phyloP scores from a whole-genome alignment of 2,113 vertebrate genomes.

The Cervus canadensis region DNA sequence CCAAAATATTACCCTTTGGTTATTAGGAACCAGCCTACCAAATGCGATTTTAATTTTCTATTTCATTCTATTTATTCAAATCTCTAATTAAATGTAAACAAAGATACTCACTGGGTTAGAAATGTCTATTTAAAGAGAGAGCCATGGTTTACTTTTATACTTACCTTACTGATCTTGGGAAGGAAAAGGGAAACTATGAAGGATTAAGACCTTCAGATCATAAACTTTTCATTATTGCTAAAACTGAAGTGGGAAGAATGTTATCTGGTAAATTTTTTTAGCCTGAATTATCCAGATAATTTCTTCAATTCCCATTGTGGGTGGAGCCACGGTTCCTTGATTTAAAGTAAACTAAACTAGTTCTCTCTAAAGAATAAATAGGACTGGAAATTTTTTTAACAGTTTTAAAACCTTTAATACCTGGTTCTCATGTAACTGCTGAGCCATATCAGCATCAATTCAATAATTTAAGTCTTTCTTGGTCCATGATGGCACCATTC shows the following conservation, averaged over 20 bases:
- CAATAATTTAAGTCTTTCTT: neutral
- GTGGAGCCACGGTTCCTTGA: neutral
- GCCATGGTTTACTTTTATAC: slow-evolving; percentile 22
- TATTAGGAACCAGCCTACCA: neutral
- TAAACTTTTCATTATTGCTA: slow-evolving; percentile 28
- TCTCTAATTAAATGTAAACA: slow-evolving; percentile 57
- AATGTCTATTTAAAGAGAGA: slow-evolving; percentile 55
- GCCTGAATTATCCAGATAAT: slow-evolving; percentile 10
- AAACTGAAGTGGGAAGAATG: neutral
- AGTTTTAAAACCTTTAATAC: neutral
- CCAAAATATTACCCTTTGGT: neutral
- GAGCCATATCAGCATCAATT: neutral
- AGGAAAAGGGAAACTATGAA: neutral
- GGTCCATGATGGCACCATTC: neutral
- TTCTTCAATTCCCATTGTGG: slow-evolving; percentile 11
- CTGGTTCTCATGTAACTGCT: neutral
- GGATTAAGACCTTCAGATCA: slow-evolving; percentile 20
- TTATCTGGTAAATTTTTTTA: slow-evolving; percentile 42
- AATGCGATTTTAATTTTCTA: neutral
- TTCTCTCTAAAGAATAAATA: slow-evolving; percentile 17
- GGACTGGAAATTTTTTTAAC: neutral
- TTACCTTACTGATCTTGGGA: neutral
- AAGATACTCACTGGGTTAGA: neutral
- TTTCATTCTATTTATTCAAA: slow-evolving; percentile 62
- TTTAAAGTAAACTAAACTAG: neutral